Percentiles rank a stretch among this genome's conserved stretches.
Conservation (phyloP, 2,888 invertebrate genomes). For the Apamea anceps region DNA sequence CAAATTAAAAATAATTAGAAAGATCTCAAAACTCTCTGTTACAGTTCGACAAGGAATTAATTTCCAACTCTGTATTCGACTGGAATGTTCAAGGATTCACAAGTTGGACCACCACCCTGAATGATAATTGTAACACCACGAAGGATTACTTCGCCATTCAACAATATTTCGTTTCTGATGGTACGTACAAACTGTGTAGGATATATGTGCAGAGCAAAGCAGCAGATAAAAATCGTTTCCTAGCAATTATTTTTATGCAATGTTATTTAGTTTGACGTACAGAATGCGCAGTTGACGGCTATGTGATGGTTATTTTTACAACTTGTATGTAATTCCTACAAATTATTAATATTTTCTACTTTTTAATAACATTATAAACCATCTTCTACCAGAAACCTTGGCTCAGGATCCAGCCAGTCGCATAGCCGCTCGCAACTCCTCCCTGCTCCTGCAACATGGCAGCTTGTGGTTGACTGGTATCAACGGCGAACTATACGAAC, state of each 20-base stretch:
- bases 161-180: conserved; percentile 16
- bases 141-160: conserved; percentile 15
- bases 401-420: conserved; percentile 8
- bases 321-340: neutral
- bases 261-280: too few species aligned
- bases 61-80: conserved; percentile 14
- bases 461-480: conserved; percentile 34
- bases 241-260: too few species aligned
- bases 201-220: too few species aligned
- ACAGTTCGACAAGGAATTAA: conserved; percentile 13
- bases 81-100: conserved; percentile 22
- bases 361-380: neutral
- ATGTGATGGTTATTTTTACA: too few species aligned
- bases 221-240: too few species aligned
- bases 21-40: neutral
- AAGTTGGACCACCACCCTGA: conserved; percentile 19
- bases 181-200: neutral
- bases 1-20: neutral
- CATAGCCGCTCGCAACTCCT: conserved; percentile 19
- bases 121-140: neutral
- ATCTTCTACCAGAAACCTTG: conserved; percentile 15
- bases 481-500: conserved; percentile 11
- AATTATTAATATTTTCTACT: neutral
- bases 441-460: conserved; percentile 28
- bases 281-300: too few species aligned